Base-by-base conservation (phyloP, 2,888 invertebrate genomes). In the Magallana nippona region DNA sequence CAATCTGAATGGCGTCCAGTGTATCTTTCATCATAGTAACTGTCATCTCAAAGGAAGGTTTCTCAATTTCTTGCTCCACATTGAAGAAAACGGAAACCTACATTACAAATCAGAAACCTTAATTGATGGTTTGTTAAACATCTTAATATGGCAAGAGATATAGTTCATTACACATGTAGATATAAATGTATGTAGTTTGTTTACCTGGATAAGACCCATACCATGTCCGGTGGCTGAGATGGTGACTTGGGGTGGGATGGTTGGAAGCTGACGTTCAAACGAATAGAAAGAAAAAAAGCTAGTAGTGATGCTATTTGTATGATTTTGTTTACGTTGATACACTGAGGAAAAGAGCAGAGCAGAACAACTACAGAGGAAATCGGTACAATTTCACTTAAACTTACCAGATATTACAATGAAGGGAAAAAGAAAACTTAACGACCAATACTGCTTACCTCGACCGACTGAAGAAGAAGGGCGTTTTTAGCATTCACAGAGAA, bases 381-480 rank as follows among this genome's bases (percentile, higher is more conserved):
- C 8, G 44, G 44, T 19, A 11, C 5, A n/a, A n/a, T 19, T 60
- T 60, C 10, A 10, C 5, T 60, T 44, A 44, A 44, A 44, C 44
- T 44, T 44, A 44, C 8, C 44, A 44, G 44, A 44, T 3, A 8
- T 44, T n/a, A 60, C 62, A 60, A 17, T 60, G 62, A 60, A 3
- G 44, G 5, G 44, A 44, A 5, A 8, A 44, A 44, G 44, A 44
- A 44, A 44, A 8, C 44, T 44, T 44, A 44, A 44, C 8, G 5
- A 44, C 44, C 44, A 44, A 44, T 8, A 44, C 8, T 13, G 13
- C 11, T 87, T 87, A 94, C 94, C 86, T 92, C 91, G 58, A 90
- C 89, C 57, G 89, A 91, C 83, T 94, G 94, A 1, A 94, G 87
- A 3, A 94, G 88, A 19, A 94, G 88, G 5, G 94, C 92, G 86